phyloP scores from a whole-genome alignment of 1,140 invertebrate species.

The Chironomus tepperi region DNA sequence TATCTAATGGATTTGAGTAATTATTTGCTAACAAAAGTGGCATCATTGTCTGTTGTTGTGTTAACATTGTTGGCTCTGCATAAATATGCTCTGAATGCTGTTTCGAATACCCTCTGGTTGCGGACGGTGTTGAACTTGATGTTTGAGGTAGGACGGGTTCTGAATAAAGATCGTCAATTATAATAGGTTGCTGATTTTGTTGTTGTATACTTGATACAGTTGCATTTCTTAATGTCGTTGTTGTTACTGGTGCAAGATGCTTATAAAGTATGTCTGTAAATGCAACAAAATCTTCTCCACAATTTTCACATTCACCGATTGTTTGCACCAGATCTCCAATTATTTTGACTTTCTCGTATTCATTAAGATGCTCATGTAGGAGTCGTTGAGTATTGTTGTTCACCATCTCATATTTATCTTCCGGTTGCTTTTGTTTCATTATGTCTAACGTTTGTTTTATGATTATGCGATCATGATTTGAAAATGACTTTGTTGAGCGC shows the following conservation, averaged over 20 bases:
- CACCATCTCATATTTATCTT: slow-evolving; percentile 27
- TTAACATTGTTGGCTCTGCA: slow-evolving; percentile 29
- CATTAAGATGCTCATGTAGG: slow-evolving; percentile 22
- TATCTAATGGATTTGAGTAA: slow-evolving; percentile 32
- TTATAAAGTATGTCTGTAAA: slow-evolving; percentile 29
- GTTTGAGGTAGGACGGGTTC: background rate
- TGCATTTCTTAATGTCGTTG: slow-evolving; percentile 24
- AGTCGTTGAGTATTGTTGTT: slow-evolving; percentile 27
- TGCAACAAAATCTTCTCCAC: slow-evolving; percentile 27
- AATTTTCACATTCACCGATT: slow-evolving; percentile 27
- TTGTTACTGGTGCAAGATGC: slow-evolving; percentile 29
- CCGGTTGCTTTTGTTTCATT: slow-evolving; percentile 29
- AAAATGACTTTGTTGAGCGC: slow-evolving; percentile 26
- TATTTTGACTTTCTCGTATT: slow-evolving; percentile 27
- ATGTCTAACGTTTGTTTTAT: slow-evolving; percentile 28
- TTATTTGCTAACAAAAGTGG: slow-evolving; percentile 29
- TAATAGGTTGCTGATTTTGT: background rate
- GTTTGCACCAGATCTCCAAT: slow-evolving; percentile 28
- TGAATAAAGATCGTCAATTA: slow-evolving; percentile 19
- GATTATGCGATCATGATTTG: slow-evolving; percentile 33
- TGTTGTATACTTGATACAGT: slow-evolving; percentile 26
- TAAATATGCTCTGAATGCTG: slow-evolving; percentile 31
- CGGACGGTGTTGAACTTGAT: background rate
- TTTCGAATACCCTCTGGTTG: background rate
- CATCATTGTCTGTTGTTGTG: slow-evolving; percentile 28